Base-by-base conservation (phyloP, 2,113 vertebrate genomes). In the Lophius piscatorius region DNA sequence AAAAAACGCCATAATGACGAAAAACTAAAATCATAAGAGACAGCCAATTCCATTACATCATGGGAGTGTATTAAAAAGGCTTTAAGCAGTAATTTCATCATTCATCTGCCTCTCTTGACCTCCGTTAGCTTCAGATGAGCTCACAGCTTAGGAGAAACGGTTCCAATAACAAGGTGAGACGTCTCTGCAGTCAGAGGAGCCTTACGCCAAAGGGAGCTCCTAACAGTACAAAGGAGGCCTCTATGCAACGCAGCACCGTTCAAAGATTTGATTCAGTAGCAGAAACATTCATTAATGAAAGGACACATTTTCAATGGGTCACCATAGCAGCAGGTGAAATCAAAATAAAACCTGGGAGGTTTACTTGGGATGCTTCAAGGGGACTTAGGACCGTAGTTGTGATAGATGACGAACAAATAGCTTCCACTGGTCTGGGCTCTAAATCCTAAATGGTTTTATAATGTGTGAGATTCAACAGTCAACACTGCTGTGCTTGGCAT, bases 31-130 rank as follows among this genome's bases (percentile, higher is more conserved):
- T 82, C 49, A 54, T 73, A 64, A 68, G 74, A 71, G 58, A 65
- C 28, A 8, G 74, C 49, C 82, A 69, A 67, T 83, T 85, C 76
- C 69, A 81, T 89, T 60, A 86, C 85, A 84, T 80, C 74, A 81
- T 44, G 44, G 46, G 70, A 63, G 45, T 9, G 46, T 52, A 76
- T 80, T 82, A 44, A 80, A 81, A 80, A 58, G 70, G 40, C 74
- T 64, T 58, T 55, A 41, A 62, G 69, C 54, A 9, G 68, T 68
- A 51, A 80, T 85, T 87, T 80, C 49, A 65, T 59, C 22, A 26
- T 80, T 82, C 47, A 33, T 31, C 79, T 46, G 58, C 71, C 63
- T 74, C 63, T 81, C 45, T 59, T 74, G 78, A 84, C 84, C 82
- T 82, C 62, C 12, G 65, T 78, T 57, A 75, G 81, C 54, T 74